phyloP scores from a whole-genome alignment of 2,888 invertebrate genomes.

The Drosophila glabriapex region DNA sequence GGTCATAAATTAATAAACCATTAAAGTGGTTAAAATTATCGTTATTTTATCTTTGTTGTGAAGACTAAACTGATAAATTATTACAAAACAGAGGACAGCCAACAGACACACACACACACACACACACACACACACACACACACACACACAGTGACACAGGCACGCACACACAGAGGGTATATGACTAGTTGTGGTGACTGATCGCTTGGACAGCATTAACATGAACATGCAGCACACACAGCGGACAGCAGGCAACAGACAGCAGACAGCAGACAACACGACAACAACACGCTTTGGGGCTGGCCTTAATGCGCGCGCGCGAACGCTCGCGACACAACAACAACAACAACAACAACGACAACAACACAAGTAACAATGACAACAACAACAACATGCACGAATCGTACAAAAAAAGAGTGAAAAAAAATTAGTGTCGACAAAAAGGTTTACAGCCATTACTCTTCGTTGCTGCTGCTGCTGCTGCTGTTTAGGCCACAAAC shows the following conservation, averaged over 20 bases:
- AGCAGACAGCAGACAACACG: slow-evolving; percentile 50
- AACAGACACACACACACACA: slow-evolving; percentile 18
- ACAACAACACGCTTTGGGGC: slow-evolving; percentile 63
- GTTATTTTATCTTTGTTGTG: slow-evolving; percentile 84
- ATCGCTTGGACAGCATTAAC: slow-evolving; percentile 80
- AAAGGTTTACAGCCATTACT: slow-evolving; percentile 84
- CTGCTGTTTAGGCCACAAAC: slow-evolving; percentile 69
- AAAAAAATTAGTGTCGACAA: slow-evolving; percentile 85
- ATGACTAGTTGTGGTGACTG: slow-evolving; percentile 70
- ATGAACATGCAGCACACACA: slow-evolving; percentile 73
- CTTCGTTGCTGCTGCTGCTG: slow-evolving; percentile 67
- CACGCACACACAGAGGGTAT: background rate
- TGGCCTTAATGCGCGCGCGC: slow-evolving; percentile 77
- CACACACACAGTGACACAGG: background rate
- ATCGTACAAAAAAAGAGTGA: slow-evolving; percentile 34
- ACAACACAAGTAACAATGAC: slow-evolving; percentile 10
- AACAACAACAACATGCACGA: slow-evolving; percentile 19
- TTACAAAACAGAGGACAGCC: slow-evolving; percentile 84
- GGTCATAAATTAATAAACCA: slow-evolving; percentile 86
- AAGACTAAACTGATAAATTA: slow-evolving; percentile 85
- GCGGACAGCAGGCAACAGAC: slow-evolving; percentile 73
- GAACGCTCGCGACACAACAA: slow-evolving; percentile 65
- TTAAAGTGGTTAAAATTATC: slow-evolving; percentile 86
- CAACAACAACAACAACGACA: slow-evolving; percentile 16
- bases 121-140: background rate